These are phyloP conservation scores for Eretmocerus hayati DNA, from an alignment of 2,888 invertebrate species.

Conservation along the genomic window DNA sequence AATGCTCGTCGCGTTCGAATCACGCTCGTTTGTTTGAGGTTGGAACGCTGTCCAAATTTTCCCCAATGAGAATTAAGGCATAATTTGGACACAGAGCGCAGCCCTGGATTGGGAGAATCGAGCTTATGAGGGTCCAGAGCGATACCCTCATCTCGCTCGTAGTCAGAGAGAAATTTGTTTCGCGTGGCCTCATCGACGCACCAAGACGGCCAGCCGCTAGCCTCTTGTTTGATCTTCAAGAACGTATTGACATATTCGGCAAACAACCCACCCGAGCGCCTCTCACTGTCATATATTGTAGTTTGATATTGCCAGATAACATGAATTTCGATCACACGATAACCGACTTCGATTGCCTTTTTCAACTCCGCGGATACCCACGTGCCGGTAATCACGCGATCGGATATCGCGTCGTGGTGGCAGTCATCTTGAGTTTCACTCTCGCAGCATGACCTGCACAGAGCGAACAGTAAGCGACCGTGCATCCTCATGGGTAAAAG, in stretches of 20 bases:
- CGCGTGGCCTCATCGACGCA: not conserved
- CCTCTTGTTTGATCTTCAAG: not conserved
- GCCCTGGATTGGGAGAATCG: not conserved
- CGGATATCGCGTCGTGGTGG: slow-evolving; percentile 26
- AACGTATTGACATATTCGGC: not conserved
- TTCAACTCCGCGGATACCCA: slow-evolving; percentile 38
- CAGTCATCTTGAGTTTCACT: slow-evolving; percentile 28
- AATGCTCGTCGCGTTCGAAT: too few relatives aligned
- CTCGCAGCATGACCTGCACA: slow-evolving; percentile 37
- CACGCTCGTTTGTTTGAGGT: too few relatives aligned
- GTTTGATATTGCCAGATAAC: not conserved
- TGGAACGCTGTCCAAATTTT: not conserved
- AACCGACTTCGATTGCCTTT: slow-evolving; percentile 32
- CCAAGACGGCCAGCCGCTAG: not conserved
- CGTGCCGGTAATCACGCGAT: slow-evolving; percentile 31
- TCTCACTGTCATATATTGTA: slow-evolving; percentile 30
- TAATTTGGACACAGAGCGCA: not conserved
- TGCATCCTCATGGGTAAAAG: slow-evolving; percentile 32
- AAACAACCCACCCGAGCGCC: slow-evolving; percentile 1
- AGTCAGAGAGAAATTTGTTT: not conserved
- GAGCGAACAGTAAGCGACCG: slow-evolving; percentile 34
- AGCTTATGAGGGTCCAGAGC: not conserved
- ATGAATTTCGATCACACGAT: not conserved
- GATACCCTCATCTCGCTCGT: not conserved
- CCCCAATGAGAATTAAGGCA: not conserved